Percentiles rank a stretch among this genome's conserved stretches.
Evolutionary conservation across 1,140 invertebrate species (phyloP).

Genomic region (Hyphantria cunea): DNA sequence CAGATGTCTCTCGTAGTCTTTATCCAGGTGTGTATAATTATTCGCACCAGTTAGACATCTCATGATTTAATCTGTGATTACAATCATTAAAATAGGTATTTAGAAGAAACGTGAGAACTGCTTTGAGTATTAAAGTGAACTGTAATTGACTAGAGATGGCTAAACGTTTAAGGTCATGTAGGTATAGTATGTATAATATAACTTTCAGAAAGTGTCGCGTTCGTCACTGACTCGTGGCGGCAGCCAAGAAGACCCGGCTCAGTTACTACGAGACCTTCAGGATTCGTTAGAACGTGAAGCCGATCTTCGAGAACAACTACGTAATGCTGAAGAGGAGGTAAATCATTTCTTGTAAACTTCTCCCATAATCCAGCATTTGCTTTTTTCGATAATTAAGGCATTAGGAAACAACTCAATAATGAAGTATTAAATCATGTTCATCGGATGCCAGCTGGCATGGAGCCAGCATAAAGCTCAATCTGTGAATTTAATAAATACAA

Average conservation of each 20-base stretch:
- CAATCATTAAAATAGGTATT: no score
- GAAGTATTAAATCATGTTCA: constrained; percentile 37
- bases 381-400: constrained; percentile 42
- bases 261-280: constrained; percentile 92
- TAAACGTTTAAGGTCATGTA: no score
- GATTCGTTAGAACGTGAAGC: constrained; percentile 96
- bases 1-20: no score
- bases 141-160: no score
- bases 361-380: constrained; percentile 29
- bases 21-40: no score
- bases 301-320: constrained; percentile 94
- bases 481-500: constrained; percentile 29
- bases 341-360: constrained; percentile 31
- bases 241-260: constrained; percentile 90
- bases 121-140: no score
- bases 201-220: constrained; percentile 84
- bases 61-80: no score
- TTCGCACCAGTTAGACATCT: no score
- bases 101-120: no score
- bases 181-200: no score
- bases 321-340: constrained; percentile 94
- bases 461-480: constrained; percentile 41
- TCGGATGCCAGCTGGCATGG: constrained; percentile 38
- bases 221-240: constrained; percentile 87
- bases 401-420: constrained; percentile 47